phyloP scores from a whole-genome alignment of 2,113 vertebrate genomes.

The Hassar affinis region DNA sequence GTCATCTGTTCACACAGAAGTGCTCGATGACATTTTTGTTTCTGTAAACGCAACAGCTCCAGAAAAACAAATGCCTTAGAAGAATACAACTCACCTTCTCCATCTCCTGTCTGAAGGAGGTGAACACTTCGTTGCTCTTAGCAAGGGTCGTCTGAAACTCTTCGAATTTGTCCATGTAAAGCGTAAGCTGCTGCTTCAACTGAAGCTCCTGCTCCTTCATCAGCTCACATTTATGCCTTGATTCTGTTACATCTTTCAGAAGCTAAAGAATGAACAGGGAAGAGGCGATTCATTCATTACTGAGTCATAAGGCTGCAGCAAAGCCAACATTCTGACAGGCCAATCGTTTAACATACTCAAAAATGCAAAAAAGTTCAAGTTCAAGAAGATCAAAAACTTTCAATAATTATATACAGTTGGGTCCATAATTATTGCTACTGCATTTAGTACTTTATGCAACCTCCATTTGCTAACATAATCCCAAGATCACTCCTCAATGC shows the following conservation, averaged over 20 bases:
- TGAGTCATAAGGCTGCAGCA: not conserved
- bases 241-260: slow-evolving; percentile 92
- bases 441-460: not conserved
- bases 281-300: not conserved
- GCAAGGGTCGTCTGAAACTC: slow-evolving; percentile 98
- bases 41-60: not conserved
- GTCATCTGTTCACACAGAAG: slow-evolving; percentile 83
- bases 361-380: not conserved
- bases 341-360: not conserved
- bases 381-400: not conserved
- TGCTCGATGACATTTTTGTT: not conserved
- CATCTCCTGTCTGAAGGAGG: slow-evolving; percentile 98
- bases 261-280: slow-evolving; percentile 72
- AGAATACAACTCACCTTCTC: slow-evolving; percentile 82
- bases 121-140: slow-evolving; percentile 98
- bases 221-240: slow-evolving; percentile 92
- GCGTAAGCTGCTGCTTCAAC: slow-evolving; percentile 96
- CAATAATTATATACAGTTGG: not conserved
- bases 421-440: not conserved
- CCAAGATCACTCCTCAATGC: no score
- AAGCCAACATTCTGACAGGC: not conserved
- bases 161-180: slow-evolving; percentile 99
- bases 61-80: not conserved
- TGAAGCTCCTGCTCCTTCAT: slow-evolving; percentile 97
- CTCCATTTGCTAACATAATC: not conserved